Base-by-base conservation (phyloP, 2,797 vertebrate species). In the Dendrocincla tyrannina region DNA sequence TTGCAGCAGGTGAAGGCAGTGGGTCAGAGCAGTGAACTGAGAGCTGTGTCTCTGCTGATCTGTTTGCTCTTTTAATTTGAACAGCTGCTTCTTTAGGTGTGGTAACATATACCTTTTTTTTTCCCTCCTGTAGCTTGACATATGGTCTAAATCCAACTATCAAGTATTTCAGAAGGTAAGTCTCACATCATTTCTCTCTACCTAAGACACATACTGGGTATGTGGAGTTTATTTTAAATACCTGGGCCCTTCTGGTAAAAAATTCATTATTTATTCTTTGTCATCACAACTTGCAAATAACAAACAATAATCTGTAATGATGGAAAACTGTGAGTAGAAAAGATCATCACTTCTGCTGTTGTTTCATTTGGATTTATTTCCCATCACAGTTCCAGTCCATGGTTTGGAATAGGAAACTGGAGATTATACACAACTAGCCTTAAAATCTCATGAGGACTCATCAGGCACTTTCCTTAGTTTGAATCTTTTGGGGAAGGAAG, bases 151-250 rank as follows among this genome's bases (percentile, higher is more conserved):
- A 91, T 99, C 99, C 95, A 99, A 97, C 97, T 99, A 99, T 91
- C 99, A 99, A 88, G 99, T 99, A 11, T 99, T 99, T 97, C 99
- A 99, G 87, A 99, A 99, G 98, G 99, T 99, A 97, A 98, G 98
- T 86, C 49, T 41, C 13, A 10, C 53, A 28, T 74, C 1, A 23
- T 76, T 85, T 49, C 58, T 59, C 33, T 91, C 58, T 85, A 11
- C 22, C 13, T 80, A 69, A 59, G 33, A 14, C 3, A 1, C 32
- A 4, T 14, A 41, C 16, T 30, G 63, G 11, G 13, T 41, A 19
- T 10, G 19, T 4, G 4, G 69, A 86, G 27, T 75, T 62, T 24
- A 67, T 82, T 92, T 93, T 47, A 68, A 81, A 46, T 84, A 55
- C 16, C 8, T 53, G 30, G n/a, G 22, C 39, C 13, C 18, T 63